These are phyloP conservation scores for Plagodis pulveraria DNA, from an alignment of 2,888 invertebrate genomes.

Conservation along the genomic window DNA sequence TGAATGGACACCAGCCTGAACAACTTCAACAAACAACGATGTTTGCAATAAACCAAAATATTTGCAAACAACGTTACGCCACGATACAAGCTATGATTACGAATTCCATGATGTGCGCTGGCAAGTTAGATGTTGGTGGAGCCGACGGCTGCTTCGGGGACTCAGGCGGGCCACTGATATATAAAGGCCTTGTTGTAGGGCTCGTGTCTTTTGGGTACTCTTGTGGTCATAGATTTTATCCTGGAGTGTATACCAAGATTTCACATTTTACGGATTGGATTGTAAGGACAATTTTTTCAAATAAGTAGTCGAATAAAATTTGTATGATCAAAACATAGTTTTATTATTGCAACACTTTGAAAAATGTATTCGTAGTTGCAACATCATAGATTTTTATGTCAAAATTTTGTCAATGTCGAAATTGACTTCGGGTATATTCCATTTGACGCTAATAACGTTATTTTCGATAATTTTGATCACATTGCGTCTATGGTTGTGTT, in stretches of 20 bases:
- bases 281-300: conserved; percentile 58
- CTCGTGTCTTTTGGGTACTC: conserved; percentile 75
- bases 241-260: conserved; percentile 77
- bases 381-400: no score
- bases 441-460: no score
- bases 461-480: no score
- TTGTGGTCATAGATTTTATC: conserved; percentile 71
- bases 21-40: conserved; percentile 67
- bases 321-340: no score
- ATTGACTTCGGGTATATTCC: no score
- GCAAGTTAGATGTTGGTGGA: conserved; percentile 64
- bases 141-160: conserved; percentile 77
- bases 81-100: conserved; percentile 64
- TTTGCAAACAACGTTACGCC: conserved; percentile 63
- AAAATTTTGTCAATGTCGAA: background rate
- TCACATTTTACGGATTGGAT: conserved; percentile 76
- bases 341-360: no score
- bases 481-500: no score
- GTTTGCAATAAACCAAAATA: conserved; percentile 57
- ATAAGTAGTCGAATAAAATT: conserved; percentile 53
- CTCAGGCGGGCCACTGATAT: conserved; percentile 74
- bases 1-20: conserved; percentile 65
- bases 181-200: conserved; percentile 73
- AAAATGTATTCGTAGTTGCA: no score
- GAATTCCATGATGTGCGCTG: conserved; percentile 76